These are phyloP conservation scores for Epinephelus moara DNA, from an alignment of 2,113 vertebrate genomes.

Conservation along the genomic window DNA sequence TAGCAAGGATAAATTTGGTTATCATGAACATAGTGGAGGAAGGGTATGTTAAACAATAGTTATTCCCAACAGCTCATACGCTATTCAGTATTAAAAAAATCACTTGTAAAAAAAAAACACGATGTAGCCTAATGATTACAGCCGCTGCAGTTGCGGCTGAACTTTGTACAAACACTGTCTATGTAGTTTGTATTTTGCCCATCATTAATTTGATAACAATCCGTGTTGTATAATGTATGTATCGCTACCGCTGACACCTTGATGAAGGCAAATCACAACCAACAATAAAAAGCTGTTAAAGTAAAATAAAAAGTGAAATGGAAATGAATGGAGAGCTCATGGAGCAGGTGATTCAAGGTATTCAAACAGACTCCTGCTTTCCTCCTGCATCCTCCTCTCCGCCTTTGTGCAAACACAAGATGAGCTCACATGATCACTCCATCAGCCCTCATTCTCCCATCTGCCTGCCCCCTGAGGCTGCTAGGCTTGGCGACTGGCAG, in stretches of 20 bases:
- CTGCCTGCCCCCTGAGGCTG: constrained; percentile 57
- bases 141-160: neutral
- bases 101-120: neutral
- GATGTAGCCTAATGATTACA: neutral
- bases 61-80: too few relatives aligned
- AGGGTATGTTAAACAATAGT: neutral
- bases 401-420: constrained; percentile 48
- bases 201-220: too few relatives aligned
- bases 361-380: constrained; percentile 12
- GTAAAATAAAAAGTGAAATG: neutral
- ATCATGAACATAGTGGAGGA: neutral
- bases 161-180: neutral
- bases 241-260: neutral
- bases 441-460: constrained; percentile 62
- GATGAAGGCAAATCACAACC: neutral
- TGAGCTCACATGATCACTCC: constrained; percentile 58
- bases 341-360: constrained; percentile 8
- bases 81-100: neutral
- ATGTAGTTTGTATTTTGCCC: neutral
- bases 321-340: neutral
- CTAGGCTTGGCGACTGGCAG: constrained; percentile 46
- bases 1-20: too few relatives aligned
- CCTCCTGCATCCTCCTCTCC: constrained; percentile 24
- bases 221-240: too few relatives aligned
- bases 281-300: neutral